A percentile compares a stretch with the other conserved stretches of the same genome.
Conservation (phyloP, 1,140 invertebrate species). For the Ectropis grisescens region DNA sequence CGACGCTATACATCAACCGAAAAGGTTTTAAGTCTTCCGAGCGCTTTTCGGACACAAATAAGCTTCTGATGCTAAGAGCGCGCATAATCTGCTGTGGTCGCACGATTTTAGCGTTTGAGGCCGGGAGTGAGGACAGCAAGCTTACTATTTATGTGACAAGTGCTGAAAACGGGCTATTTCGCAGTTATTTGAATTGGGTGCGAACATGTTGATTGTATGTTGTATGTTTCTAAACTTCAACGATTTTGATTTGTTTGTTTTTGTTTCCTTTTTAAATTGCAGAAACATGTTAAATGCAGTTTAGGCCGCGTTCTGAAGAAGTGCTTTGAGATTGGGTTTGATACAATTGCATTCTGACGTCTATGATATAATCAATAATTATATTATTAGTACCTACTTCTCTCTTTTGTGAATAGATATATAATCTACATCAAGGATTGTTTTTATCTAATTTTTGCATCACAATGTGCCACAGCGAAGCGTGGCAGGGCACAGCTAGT, state of each 20-base stretch:
- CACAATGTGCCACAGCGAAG: too few relatives aligned
- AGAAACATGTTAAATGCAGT: slow-evolving; percentile 3
- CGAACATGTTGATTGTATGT: slow-evolving; percentile 35
- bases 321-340: too few relatives aligned
- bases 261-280: too few relatives aligned
- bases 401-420: background rate
- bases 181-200: slow-evolving; percentile 26
- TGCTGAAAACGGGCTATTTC: slow-evolving; percentile 21
- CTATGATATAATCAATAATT: too few relatives aligned
- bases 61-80: slow-evolving; percentile 48
- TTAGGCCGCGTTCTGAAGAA: too few relatives aligned
- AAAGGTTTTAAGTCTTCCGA: slow-evolving; percentile 59
- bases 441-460: too few relatives aligned
- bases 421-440: too few relatives aligned
- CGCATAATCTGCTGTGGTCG: slow-evolving; percentile 35
- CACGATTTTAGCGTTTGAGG: slow-evolving; percentile 13
- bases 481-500: too few relatives aligned
- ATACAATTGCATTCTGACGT: too few relatives aligned
- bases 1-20: slow-evolving; percentile 56
- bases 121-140: slow-evolving; percentile 8
- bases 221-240: too few relatives aligned
- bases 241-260: too few relatives aligned
- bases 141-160: slow-evolving; percentile 30
- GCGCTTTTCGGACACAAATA: slow-evolving; percentile 65
- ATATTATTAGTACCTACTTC: too few relatives aligned